Percentiles rank a stretch among this genome's conserved stretches.
Evolutionary conservation across 2,113 vertebrate genomes (phyloP).

Genomic region (Alaudala cheleensis): DNA sequence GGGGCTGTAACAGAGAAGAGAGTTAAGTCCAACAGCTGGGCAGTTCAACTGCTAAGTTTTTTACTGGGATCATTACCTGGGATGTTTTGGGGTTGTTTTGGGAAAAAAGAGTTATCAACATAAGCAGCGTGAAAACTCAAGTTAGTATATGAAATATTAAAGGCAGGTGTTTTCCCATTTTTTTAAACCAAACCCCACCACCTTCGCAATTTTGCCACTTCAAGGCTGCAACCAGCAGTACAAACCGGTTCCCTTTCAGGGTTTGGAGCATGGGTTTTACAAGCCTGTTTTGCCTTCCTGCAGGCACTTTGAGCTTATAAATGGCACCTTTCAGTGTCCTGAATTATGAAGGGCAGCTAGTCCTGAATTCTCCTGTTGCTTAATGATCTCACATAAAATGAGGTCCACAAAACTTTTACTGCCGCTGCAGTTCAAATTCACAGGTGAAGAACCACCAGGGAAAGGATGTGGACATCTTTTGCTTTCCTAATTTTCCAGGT

Average conservation of each 20-base stretch:
- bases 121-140: conserved; percentile 4
- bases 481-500: conserved; percentile 64
- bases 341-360: conserved; percentile 73
- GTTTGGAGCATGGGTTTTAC: conserved; percentile 61
- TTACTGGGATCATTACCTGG: not conserved
- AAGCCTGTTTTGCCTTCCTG: conserved; percentile 74
- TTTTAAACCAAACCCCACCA: not conserved
- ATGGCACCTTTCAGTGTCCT: conserved; percentile 74
- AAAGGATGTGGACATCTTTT: conserved; percentile 59
- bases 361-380: conserved; percentile 72
- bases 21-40: not conserved
- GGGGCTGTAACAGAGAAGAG: not conserved
- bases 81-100: not conserved
- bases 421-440: conserved; percentile 30
- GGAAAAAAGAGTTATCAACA: not conserved
- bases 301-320: conserved; percentile 74
- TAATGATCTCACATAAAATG: conserved; percentile 78
- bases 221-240: conserved; percentile 30
- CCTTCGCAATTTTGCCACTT: conserved; percentile 50
- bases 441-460: conserved; percentile 75
- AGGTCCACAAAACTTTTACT: conserved; percentile 74
- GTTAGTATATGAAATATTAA: not conserved
- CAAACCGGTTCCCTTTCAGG: conserved; percentile 28
- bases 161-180: conserved; percentile 30
- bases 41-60: not conserved